Base-by-base conservation (phyloP, 2,113 vertebrate species). In the Psettodes erumei region DNA sequence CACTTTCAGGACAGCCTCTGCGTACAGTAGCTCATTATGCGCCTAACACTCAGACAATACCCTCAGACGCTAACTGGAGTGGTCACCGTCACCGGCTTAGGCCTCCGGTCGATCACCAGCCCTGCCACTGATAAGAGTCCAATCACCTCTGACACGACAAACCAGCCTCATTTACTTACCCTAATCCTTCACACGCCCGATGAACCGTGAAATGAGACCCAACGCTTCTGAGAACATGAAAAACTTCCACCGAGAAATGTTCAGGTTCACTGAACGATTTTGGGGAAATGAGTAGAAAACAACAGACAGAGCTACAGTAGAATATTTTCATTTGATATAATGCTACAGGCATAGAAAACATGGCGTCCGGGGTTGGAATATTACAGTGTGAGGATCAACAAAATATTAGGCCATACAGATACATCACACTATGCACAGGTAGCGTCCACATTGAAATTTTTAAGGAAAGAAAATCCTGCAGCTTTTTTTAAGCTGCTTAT, bases 121-220 rank as follows among this genome's bases (percentile, higher is more conserved):
- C 75, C 77, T 63, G 61, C 50, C 8, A 6, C 75, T 27, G 90
- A 88, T 88, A 91, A 91, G 79, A 82, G 67, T 56, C 72, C 85
- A 85, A 90, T 88, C 79, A 87, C 81, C 75, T 70, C 81, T 75
- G 84, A 91, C 88, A 77, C 75, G 2, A 86, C 79, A 72, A 70
- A 77, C 71, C 79, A 5, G 75, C 65, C 77, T 67, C 72, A 70
- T 83, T 79, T 82, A 51, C 77, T 53, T 48, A 35, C 42, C 47
- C 71, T 87, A 88, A 89, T 89, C 85, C 88, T 45, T 45, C 81
- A 62, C 77, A 50, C 43, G 85, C 18, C 56, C 16, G 38, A 19
- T 66, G 74, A 75, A 73, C 85, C 82, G 28, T 90, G 83, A 90
- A 89, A 89, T 89, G 73, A 86, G 82, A 40, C 77, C 8, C 11